Conservation (phyloP, 2,797 vertebrate species). For the Notolepis coatsorum region DNA sequence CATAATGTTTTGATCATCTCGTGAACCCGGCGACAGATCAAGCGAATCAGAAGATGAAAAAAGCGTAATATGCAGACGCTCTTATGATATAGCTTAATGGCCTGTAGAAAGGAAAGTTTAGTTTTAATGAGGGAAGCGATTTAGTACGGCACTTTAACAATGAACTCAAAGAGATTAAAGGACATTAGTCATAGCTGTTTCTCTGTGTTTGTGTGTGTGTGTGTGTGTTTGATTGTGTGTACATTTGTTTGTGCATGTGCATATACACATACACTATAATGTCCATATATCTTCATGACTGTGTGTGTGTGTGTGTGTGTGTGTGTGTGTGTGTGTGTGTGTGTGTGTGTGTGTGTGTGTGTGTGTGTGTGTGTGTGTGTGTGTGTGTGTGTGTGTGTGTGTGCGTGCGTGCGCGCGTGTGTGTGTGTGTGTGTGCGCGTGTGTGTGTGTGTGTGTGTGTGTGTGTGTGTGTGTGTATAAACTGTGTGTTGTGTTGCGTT, state of each 20-base stretch:
- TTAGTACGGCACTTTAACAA: constrained; percentile 35
- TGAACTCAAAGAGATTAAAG: constrained; percentile 41
- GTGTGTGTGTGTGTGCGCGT: no score
- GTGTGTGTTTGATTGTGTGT: not conserved
- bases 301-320: no score
- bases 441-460: no score
- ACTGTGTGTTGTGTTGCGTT: no score
- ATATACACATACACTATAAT: no score
- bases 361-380: no score
- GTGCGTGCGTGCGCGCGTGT: no score
- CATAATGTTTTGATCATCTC: constrained; percentile 51
- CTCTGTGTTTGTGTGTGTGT: not conserved
- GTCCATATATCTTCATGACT: no score
- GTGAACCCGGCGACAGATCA: constrained; percentile 29
- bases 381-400: no score
- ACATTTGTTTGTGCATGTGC: constrained; percentile 5
- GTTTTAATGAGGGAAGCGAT: constrained; percentile 46
- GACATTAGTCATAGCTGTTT: constrained; percentile 37
- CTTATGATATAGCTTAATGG: constrained; percentile 51
- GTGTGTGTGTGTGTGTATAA: no score
- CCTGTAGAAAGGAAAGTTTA: constrained; percentile 52
- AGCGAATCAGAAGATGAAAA: constrained; percentile 9
- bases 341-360: no score
- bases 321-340: no score
- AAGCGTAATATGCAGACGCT: constrained; percentile 26